Base-by-base conservation (phyloP, 2,797 vertebrate genomes). In the Austrolebias charrua region DNA sequence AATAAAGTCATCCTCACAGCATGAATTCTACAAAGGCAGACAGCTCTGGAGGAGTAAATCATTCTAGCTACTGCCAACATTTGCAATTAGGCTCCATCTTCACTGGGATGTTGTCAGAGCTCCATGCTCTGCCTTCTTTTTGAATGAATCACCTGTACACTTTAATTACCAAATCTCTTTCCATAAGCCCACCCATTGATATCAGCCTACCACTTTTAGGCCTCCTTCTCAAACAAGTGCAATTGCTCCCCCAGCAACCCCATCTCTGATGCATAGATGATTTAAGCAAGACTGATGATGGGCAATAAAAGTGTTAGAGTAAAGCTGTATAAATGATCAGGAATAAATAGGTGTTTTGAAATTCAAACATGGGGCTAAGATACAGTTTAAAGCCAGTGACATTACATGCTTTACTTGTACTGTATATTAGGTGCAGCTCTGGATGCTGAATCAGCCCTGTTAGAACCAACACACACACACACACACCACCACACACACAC, bases 141-240 rank as follows among this genome's bases (percentile, higher is more conserved):
- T 83, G 87, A 92, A 93, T 91, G 78, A 93, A 91, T 91, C 82
- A 87, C 85, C 85, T 80, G 85, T 86, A 87, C 78, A 86, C 75
- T 92, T 91, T 92, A 93, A 93, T 90, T 91, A 91, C 85, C 73
- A 81, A 85, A 85, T 15, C 1, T 86, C 78, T 77, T 74, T 89
- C 79, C 79, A 12, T 10, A 24, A 86, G 75, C 87, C 90, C 86
- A 86, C 89, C 84, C 83, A 85, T 86, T 15, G 78, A 76, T 71
- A 75, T 73, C 82, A 84, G 66, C 73, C 61, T 78, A 79, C 70
- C 84, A 87, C 80, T 81, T 85, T 81, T 79, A 85, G 74, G 64
- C 80, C 71, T 90, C 88, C 84, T 82, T 63, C 73, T 88, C 85
- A 84, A 90, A 84, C 75, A 85, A 84, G 81, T 79, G 82, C 83